phyloP scores from a whole-genome alignment of 2,797 vertebrate species.

The Coranthus polyacanthus region DNA sequence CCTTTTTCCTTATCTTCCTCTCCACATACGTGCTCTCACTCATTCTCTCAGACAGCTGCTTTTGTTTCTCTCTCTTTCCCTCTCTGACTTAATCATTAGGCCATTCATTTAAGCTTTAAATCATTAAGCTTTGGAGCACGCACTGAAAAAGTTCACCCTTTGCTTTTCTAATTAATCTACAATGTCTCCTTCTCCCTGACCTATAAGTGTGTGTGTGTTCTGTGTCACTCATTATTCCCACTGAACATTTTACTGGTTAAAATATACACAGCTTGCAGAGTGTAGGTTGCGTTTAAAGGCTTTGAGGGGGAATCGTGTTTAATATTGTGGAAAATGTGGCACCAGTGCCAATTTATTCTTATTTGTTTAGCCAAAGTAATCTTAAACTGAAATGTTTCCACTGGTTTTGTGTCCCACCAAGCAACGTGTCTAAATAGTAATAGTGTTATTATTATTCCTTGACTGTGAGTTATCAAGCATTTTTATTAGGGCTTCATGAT shows the following conservation, averaged over 20 bases:
- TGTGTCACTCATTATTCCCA: conserved; percentile 24
- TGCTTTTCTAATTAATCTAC: conserved; percentile 73
- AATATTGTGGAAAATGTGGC: too few species aligned
- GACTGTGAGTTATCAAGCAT: too few species aligned
- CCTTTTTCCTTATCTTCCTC: conserved; percentile 55
- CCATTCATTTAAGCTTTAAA: conserved; percentile 73
- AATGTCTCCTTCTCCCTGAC: conserved; percentile 48
- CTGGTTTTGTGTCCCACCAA: too few species aligned
- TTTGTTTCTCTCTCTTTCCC: conserved; percentile 61
- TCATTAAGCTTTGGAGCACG: conserved; percentile 68
- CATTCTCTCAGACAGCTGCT: conserved; percentile 55
- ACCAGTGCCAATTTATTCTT: too few species aligned
- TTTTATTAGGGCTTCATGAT: too few species aligned
- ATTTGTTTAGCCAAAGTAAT: too few species aligned
- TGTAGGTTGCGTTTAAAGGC: background rate
- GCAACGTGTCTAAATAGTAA: too few species aligned
- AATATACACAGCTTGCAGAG: background rate
- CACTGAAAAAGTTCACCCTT: conserved; percentile 56
- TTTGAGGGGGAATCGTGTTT: too few species aligned
- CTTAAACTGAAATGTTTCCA: too few species aligned
- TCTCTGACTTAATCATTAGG: conserved; percentile 65
- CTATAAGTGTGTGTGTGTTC: conserved; percentile 32
- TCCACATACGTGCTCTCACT: conserved; percentile 51
- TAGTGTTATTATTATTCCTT: too few species aligned
- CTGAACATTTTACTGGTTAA: background rate